These are phyloP conservation scores for Sclerodermus sp. DNA, from an alignment of 2,888 invertebrate genomes.

Conservation along the genomic window DNA sequence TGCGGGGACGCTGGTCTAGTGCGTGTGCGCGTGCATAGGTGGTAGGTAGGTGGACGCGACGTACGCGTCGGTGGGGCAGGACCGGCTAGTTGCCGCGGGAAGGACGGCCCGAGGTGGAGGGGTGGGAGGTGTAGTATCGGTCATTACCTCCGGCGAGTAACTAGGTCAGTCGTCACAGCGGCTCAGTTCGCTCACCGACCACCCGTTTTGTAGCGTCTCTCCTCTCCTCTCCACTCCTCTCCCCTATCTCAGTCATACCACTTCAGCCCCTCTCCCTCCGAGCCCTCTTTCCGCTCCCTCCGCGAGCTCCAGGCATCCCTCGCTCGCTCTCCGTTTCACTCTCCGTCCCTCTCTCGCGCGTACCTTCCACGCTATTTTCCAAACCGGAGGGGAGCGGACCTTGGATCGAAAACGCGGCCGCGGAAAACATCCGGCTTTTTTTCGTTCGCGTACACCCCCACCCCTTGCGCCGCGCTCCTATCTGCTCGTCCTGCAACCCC, in stretches of 20 bases:
- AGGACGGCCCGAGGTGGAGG: constrained; percentile 3
- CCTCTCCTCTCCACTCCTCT: neutral
- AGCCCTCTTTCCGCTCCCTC: neutral
- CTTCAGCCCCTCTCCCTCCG: constrained; percentile 2
- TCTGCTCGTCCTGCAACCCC: no score
- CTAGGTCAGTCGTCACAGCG: constrained; percentile 58
- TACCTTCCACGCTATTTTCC: constrained; percentile 15
- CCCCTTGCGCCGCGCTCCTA: no score
- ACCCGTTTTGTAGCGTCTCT: constrained; percentile 28
- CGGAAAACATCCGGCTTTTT: no score
- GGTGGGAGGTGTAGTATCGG: constrained; percentile 57
- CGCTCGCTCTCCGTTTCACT: constrained; percentile 1
- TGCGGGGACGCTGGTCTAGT: neutral
- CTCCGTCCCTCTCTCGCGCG: neutral
- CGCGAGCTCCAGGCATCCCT: neutral
- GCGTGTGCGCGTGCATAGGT: constrained; percentile 17
- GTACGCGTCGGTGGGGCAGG: constrained; percentile 5
- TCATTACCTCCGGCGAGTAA: constrained; percentile 58
- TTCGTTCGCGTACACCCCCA: no score
- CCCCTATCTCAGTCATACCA: constrained; percentile 11
- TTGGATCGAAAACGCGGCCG: constrained; percentile 33
- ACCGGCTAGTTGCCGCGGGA: no score
- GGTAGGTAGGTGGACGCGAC: constrained; percentile 1
- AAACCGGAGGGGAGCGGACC: constrained; percentile 27
- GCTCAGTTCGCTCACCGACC: constrained; percentile 47